Conservation (phyloP, 2,888 invertebrate species). For the Crioceris asparagi region DNA sequence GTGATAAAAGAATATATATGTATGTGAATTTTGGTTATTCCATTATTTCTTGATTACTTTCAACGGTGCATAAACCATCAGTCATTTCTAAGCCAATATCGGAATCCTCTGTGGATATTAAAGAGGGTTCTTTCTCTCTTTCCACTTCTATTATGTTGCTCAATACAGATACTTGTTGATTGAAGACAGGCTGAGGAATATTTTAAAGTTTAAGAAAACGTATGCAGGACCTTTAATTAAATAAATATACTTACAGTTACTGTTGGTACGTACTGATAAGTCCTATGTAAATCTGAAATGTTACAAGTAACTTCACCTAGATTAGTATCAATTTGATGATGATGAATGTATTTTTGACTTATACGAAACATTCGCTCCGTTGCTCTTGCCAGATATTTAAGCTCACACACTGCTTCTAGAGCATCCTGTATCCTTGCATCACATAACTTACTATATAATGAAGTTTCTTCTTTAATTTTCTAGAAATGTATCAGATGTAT, state of each 20-base stretch:
- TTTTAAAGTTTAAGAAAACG: not conserved
- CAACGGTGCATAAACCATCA: too few relatives aligned
- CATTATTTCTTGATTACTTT: too few relatives aligned
- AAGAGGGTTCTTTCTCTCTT: too few relatives aligned
- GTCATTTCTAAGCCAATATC: too few relatives aligned
- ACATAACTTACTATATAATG: constrained; percentile 31
- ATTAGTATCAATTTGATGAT: too few relatives aligned
- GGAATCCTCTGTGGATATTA: too few relatives aligned
- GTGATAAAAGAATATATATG: too few relatives aligned
- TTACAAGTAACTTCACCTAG: too few relatives aligned
- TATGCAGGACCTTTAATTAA: not conserved
- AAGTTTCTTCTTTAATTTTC: constrained; percentile 5
- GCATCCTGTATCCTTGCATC: constrained; percentile 32
- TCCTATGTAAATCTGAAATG: too few relatives aligned
- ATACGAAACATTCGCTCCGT: constrained; percentile 33
- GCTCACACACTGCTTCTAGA: constrained; percentile 33
- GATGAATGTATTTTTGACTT: constrained; percentile 23
- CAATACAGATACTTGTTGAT: constrained; percentile 5
- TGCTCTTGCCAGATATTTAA: constrained; percentile 36
- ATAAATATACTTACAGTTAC: too few relatives aligned
- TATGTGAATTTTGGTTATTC: too few relatives aligned
- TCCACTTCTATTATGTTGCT: constrained; percentile 3
- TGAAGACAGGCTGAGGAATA: constrained; percentile 10
- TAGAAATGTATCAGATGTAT: not conserved
- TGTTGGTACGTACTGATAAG: too few relatives aligned